These are phyloP conservation scores for Scartelaos histophorus DNA, from an alignment of 2,113 vertebrate species.

Conservation along the genomic window DNA sequence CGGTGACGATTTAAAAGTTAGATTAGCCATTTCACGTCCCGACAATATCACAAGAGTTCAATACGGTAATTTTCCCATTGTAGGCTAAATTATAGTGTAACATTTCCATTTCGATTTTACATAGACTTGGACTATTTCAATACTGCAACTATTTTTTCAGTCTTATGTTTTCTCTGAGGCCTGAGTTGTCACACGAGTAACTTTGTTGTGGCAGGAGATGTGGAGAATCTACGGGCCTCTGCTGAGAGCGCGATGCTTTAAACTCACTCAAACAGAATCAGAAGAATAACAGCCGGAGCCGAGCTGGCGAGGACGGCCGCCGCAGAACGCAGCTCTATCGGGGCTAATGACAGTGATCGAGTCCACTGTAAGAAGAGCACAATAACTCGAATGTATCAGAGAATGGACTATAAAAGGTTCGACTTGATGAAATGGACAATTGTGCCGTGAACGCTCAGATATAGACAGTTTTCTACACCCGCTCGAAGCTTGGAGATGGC, in stretches of 20 bases:
- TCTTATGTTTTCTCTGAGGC: not conserved
- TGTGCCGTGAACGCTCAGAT: not conserved
- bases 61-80: no score
- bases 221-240: conserved; percentile 10
- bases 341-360: conserved; percentile 11
- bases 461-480: no score
- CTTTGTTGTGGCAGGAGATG: conserved; percentile 9
- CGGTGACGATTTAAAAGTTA: no score
- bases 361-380: conserved; percentile 4
- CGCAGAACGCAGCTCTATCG: not conserved
- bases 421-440: not conserved
- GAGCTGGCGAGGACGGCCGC: not conserved
- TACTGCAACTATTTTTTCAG: no score
- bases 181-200: not conserved
- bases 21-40: no score
- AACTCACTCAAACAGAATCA: not conserved
- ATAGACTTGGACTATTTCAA: no score
- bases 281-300: conserved; percentile 3
- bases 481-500: no score
- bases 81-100: no score
- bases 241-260: not conserved
- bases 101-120: no score
- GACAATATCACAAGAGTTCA: no score
- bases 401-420: not conserved
- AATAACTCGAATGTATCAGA: not conserved